Evolutionary conservation across 1,140 invertebrate genomes (phyloP).

Genomic region (Coptotermes formosanus): DNA sequence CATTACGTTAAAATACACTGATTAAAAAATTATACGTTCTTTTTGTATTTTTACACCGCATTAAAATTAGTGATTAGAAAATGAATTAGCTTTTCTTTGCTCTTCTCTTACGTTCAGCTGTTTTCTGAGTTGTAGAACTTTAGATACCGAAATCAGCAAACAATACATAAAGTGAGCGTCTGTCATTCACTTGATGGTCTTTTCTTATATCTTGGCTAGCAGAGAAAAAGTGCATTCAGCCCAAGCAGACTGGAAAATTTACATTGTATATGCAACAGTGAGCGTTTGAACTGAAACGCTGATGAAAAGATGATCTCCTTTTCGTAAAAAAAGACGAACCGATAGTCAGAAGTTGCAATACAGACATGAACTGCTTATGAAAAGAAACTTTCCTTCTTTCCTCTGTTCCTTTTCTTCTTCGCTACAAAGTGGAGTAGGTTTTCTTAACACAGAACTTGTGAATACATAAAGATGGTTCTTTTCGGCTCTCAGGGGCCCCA

Average conservation of each 20-base stretch:
- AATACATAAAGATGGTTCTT: neutral
- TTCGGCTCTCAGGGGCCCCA: neutral
- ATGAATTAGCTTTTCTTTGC: neutral
- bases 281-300: conserved; percentile 6
- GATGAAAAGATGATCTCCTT: neutral
- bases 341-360: neutral
- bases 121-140: neutral
- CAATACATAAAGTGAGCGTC: neutral
- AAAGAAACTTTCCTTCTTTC: neutral
- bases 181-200: neutral
- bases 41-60: no score
- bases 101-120: neutral
- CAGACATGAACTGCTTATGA: conserved; percentile 18
- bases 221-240: neutral
- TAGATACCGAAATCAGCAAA: neutral
- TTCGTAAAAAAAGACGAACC: neutral
- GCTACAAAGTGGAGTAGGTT: neutral
- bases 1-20: neutral
- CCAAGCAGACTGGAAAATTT: conserved; percentile 18
- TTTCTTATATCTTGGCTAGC: neutral
- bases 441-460: neutral
- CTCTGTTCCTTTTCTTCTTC: neutral
- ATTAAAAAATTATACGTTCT: neutral
- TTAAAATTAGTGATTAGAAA: neutral
- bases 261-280: conserved; percentile 12